Evolutionary conservation across 1,140 invertebrate genomes (phyloP).

Genomic region (Mizuhopecten yessoensis): DNA sequence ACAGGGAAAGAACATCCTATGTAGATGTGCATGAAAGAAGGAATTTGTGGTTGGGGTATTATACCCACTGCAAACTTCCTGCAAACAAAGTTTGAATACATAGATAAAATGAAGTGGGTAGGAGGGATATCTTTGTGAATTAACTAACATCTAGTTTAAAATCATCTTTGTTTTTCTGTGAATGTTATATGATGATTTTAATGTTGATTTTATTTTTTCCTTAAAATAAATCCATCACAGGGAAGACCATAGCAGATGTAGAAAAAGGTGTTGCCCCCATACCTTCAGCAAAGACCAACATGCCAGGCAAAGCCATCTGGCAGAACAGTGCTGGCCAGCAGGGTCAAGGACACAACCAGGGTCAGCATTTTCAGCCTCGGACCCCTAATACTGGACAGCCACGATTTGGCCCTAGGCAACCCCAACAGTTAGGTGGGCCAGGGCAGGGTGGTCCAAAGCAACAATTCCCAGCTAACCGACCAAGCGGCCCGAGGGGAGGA

Average conservation of each 20-base stretch:
- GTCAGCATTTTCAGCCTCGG: conserved; percentile 1
- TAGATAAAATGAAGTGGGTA: no score
- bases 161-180: no score
- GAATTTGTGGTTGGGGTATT: no score
- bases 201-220: no score
- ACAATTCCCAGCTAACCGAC: not conserved
- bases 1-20: no score
- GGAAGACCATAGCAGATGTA: conserved; percentile 2
- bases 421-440: conserved; percentile 36
- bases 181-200: no score
- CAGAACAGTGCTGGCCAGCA: not conserved
- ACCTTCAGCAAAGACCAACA: not conserved
- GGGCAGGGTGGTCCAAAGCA: not conserved
- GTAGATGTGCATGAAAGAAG: no score
- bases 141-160: no score
- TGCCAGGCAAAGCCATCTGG: not conserved
- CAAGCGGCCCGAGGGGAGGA: not conserved
- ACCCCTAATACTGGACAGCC: conserved; percentile 20
- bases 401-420: not conserved
- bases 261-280: not conserved
- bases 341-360: conserved; percentile 8
- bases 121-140: no score
- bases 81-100: no score
- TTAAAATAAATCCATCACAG: not conserved
- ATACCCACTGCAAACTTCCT: no score